Conservation (phyloP, 1,140 invertebrate genomes). For the Apis cerana region DNA sequence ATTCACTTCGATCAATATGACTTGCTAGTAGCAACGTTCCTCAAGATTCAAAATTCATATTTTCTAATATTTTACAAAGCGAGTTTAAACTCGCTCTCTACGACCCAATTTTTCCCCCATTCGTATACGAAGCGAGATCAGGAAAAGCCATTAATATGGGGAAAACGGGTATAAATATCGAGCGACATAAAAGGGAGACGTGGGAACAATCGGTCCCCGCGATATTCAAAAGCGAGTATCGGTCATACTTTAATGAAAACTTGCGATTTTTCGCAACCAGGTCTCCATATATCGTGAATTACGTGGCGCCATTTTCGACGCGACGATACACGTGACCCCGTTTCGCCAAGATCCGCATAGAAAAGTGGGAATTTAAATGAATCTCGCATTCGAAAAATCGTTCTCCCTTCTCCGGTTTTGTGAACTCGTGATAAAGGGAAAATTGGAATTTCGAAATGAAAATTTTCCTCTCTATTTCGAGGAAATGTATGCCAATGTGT, state of each 20-base stretch:
- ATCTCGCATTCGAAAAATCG: background rate
- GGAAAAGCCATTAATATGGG: background rate
- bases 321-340: background rate
- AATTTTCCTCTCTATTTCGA: too few relatives aligned
- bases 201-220: conserved; percentile 3
- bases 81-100: too few relatives aligned
- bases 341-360: background rate
- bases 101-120: too few relatives aligned
- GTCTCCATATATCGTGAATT: background rate
- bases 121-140: background rate
- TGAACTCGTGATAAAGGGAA: background rate
- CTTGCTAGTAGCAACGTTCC: too few relatives aligned
- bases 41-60: too few relatives aligned
- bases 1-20: too few relatives aligned
- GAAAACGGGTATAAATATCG: background rate
- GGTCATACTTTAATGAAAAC: conserved; percentile 11
- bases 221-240: conserved; percentile 23
- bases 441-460: background rate
- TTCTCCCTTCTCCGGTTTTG: background rate
- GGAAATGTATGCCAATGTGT: too few relatives aligned
- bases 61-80: too few relatives aligned
- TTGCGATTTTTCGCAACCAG: background rate
- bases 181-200: background rate
- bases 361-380: background rate
- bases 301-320: background rate